phyloP scores from a whole-genome alignment of 30 jellyfish, hydroid and myxozoan genomes.

The Turritopsis rubra region DNA sequence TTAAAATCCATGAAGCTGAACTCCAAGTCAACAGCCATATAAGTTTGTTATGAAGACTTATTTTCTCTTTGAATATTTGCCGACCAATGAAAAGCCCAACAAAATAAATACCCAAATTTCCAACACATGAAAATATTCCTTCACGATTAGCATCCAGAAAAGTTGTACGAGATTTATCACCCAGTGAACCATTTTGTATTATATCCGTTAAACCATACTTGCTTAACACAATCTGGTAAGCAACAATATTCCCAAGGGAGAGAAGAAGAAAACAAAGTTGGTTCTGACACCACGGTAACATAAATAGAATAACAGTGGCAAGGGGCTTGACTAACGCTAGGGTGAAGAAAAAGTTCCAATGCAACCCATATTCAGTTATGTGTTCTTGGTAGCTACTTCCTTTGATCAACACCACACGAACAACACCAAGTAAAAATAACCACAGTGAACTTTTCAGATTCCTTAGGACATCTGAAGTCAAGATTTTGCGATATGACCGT shows the following conservation, averaged over 20 bases:
- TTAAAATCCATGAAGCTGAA: neutral
- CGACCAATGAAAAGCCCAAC: constrained; percentile 50
- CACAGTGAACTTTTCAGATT: constrained; percentile 36
- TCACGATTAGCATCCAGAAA: constrained; percentile 88
- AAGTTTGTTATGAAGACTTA: neutral
- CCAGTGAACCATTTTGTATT: constrained; percentile 46
- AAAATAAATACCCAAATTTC: constrained; percentile 47
- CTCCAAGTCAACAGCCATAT: constrained; percentile 39
- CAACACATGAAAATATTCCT: constrained; percentile 63
- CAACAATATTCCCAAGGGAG: constrained; percentile 11
- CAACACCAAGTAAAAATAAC: constrained; percentile 46
- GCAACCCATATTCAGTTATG: constrained; percentile 90
- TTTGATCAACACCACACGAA: constrained; percentile 51
- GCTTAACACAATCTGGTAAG: constrained; percentile 41
- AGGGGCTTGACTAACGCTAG: constrained; percentile 67
- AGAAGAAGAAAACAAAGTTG: constrained; percentile 12
- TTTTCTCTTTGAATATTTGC: constrained; percentile 28
- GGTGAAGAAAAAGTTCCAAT: constrained; percentile 94
- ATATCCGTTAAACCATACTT: constrained; percentile 34
- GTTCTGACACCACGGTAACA: constrained; percentile 18
- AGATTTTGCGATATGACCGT: constrained; percentile 3
- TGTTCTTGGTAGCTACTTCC: constrained; percentile 66
- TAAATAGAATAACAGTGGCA: constrained; percentile 11
- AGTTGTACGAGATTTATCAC: constrained; percentile 40
- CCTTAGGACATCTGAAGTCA: constrained; percentile 4